phyloP scores from a whole-genome alignment of 2,888 invertebrate genomes.

The Ochropleura plecta region DNA sequence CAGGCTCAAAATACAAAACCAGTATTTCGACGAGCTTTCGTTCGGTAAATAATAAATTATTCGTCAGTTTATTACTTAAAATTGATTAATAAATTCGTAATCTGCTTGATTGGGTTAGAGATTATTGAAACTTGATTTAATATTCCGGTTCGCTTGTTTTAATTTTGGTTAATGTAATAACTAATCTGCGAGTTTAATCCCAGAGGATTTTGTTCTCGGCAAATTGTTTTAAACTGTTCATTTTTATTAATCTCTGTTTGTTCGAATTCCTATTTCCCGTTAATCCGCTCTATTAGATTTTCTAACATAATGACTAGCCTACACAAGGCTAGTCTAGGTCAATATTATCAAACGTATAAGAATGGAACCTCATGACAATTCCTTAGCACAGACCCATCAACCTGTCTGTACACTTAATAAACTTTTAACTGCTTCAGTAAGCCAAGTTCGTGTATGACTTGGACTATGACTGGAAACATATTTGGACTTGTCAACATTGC shows the following conservation, averaged over 20 bases:
- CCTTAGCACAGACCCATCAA: no score
- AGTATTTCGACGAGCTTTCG: background rate
- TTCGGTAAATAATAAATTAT: background rate
- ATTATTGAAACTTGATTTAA: slow-evolving; percentile 6
- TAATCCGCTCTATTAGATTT: background rate
- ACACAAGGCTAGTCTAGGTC: background rate
- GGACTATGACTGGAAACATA: background rate
- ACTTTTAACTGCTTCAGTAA: background rate
- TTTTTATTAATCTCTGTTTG: background rate
- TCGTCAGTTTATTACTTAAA: background rate
- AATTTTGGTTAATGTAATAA: slow-evolving; percentile 11
- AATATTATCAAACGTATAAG: background rate
- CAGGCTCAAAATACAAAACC: background rate
- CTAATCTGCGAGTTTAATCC: background rate
- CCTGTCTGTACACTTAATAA: background rate
- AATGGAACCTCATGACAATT: background rate
- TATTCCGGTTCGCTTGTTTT: slow-evolving; percentile 8
- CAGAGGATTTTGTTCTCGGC: background rate
- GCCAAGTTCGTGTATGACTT: background rate
- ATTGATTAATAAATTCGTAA: background rate
- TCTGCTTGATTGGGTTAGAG: slow-evolving; percentile 13
- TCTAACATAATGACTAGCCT: no score
- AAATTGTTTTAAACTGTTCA: background rate
- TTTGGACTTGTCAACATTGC: background rate
- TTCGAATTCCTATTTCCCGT: background rate